Evolutionary conservation across 2,888 invertebrate species (phyloP), one percentile per base, ranked within the genome.

Genomic region (Andrena camellia): DNA sequence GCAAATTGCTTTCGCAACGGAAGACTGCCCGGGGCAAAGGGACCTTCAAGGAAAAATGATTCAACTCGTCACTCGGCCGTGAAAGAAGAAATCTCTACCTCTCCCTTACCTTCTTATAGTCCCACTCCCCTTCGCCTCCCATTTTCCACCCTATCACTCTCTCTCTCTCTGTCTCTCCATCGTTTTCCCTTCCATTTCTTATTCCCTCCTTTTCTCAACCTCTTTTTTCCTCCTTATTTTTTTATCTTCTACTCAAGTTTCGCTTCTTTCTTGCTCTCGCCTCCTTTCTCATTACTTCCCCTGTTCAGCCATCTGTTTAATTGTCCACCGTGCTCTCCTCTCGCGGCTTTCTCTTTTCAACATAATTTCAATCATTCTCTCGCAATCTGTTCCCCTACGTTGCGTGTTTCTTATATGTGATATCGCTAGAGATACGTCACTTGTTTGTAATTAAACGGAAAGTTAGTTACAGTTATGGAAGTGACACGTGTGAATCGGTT

Each of bases 1-100:
- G 84, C 72, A 90, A 91, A 91, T 90, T 90, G 90, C 88, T 90
- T 91, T 90, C 83, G 78, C 78, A 89, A 88, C 86, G 86, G 87
- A 87, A 90, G 87, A 82, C 78, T 80, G 83, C 78, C 54, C 69
- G 75, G 59, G 70, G 88, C 68, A 83, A 84, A 81, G 80, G 68
- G 69, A 83, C 68, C 79, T 88, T 86, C 81, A 82, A 85, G 85
- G 81, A 82, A 86, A 86, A 86, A 88, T 85, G 82, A 88, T 88
- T 88, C 84, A 78, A 69, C 76, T 85, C 86, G 87, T 87, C 87
- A 83, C 86, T 87, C 79, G 83, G 54, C 79, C 73, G 81, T 85
- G 86, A 85, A 87, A 71, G 67, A 74, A 69, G 60, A 70, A 54
- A 74, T 74, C 59, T 62, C 20, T 62, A 75, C 62, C 54, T 62